Percentiles rank a stretch among this genome's conserved stretches.
Evolutionary conservation across 1,140 invertebrate species (phyloP).

Genomic region (Rhagoletis zephyria): DNA sequence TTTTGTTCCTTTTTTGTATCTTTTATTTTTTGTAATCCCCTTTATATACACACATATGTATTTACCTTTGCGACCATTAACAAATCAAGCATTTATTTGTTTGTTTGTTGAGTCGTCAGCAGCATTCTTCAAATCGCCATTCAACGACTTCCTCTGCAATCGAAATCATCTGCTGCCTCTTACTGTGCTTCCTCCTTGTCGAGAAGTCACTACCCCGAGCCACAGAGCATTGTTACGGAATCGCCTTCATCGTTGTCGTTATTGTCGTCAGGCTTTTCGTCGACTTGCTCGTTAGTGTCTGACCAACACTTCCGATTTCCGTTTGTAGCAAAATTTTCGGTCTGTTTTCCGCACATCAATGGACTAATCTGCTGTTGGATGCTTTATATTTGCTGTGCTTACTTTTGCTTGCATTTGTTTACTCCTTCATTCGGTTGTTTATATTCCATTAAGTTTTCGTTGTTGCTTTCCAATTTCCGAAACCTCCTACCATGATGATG

Average conservation of each 20-base stretch:
- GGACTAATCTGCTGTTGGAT: conserved; percentile 56
- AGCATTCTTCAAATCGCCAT: conserved; percentile 26
- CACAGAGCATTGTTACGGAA: neutral
- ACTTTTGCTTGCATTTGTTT: conserved; percentile 42
- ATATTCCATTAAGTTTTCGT: conserved; percentile 49
- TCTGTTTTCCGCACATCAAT: conserved; percentile 54
- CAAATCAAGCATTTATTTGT: conserved; percentile 46
- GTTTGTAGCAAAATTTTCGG: conserved; percentile 33
- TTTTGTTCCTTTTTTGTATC: too few relatives aligned
- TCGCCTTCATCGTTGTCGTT: conserved; percentile 22
- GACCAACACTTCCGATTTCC: conserved; percentile 61
- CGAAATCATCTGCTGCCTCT: conserved; percentile 12
- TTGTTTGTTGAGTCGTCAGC: conserved; percentile 39
- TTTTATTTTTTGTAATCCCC: neutral
- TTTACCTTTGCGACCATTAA: conserved; percentile 46
- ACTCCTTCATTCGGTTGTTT: conserved; percentile 37
- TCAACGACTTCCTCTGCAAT: conserved; percentile 1
- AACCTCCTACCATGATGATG: neutral
- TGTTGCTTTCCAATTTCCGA: conserved; percentile 41
- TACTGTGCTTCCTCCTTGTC: neutral
- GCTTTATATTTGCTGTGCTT: neutral
- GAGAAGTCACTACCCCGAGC: neutral
- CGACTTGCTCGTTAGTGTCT: conserved; percentile 60
- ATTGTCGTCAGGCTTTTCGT: conserved; percentile 59
- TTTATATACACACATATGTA: neutral